Base-by-base conservation (phyloP, 2,888 invertebrate genomes). In the Pachliopta kotzebuea region DNA sequence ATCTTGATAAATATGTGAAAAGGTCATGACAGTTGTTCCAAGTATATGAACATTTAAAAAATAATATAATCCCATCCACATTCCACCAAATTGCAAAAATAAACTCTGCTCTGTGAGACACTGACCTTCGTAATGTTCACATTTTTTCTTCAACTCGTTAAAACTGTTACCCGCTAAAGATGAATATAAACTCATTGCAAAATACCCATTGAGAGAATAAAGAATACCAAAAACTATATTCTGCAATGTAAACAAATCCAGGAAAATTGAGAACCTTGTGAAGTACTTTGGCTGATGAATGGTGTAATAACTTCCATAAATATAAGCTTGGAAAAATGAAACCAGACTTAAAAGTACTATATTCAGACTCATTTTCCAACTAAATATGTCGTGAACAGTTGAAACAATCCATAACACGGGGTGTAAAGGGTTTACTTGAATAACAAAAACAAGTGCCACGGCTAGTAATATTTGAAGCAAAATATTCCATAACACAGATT, bases 271-370 rank as follows among this genome's bases (percentile, higher is more conserved):
- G 73, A 95, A 95, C 73, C 96, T 92, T 18, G 94, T 95, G 50
- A 93, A 92, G 68, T 93, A 92, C 73, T 94, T 95, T 0, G 92
- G 90, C 49, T 93, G 85, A 58, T 93, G 93, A 23, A 92, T 86
- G 26, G 95, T 90, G 72, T 95, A 95, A 70, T 94, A 94, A 76
- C 94, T 95, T 56, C 95, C 95, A 75, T 95, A 94, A 45, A 95
- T 90, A 52, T 95, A 88, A n/a, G 96, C 95, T 84, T 96, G 95
- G 8, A 95, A 90, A 67, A 95, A 93, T 14, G 95, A 94, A 1
- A 95, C 92, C 29, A 90, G 78, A 17, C 93, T 88, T 21, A 96
- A 92, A 0, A 95, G 93, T 29, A 94, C 81, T 56, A 95, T 92
- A 71, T 94, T 95, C 0, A 94, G 78, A 86, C 94, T 94, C 82